A percentile compares a stretch with the other conserved stretches of the same genome.
phyloP scores from a whole-genome alignment of 2,888 invertebrate genomes.

The Drosophila lutescens region DNA sequence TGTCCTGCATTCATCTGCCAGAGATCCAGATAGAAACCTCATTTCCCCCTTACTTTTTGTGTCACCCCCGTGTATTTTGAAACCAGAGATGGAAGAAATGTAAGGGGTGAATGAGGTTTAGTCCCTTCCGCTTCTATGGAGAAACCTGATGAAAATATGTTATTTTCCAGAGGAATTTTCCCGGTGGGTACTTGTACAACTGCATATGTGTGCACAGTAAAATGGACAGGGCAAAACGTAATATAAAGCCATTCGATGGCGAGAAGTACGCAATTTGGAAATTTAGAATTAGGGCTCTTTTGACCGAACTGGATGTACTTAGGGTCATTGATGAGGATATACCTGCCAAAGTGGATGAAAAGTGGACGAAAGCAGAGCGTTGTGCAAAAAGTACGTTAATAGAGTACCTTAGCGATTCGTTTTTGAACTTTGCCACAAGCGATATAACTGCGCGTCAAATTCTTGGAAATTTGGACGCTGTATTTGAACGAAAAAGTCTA shows the following conservation, averaged over 20 bases:
- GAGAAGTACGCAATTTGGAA: conserved; percentile 15
- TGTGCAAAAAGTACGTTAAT: conserved; percentile 6
- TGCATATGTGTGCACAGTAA: background rate
- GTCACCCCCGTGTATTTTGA: too few species aligned
- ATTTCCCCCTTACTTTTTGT: too few species aligned
- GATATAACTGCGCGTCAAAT: conserved; percentile 10
- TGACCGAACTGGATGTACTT: conserved; percentile 2
- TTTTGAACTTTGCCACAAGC: conserved; percentile 11
- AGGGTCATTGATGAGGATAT: conserved; percentile 3
- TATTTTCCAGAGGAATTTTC: too few species aligned
- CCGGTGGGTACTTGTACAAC: too few species aligned
- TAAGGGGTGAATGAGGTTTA: too few species aligned
- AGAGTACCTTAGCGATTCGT: conserved; percentile 16
- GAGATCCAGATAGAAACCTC: too few species aligned
- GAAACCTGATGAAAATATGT: too few species aligned
- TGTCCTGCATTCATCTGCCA: too few species aligned
- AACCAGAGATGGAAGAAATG: too few species aligned
- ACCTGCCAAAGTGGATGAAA: background rate
- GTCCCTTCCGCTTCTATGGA: too few species aligned
- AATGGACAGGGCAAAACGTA: too few species aligned
- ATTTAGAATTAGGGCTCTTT: conserved; percentile 13
- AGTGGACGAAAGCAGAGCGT: conserved; percentile 11
- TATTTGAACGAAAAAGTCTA: conserved; percentile 23
- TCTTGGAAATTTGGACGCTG: conserved; percentile 5
- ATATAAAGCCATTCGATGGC: too few species aligned